These are phyloP conservation scores for Larimichthys crocea DNA, from an alignment of 2,113 vertebrate species.

Conservation along the genomic window DNA sequence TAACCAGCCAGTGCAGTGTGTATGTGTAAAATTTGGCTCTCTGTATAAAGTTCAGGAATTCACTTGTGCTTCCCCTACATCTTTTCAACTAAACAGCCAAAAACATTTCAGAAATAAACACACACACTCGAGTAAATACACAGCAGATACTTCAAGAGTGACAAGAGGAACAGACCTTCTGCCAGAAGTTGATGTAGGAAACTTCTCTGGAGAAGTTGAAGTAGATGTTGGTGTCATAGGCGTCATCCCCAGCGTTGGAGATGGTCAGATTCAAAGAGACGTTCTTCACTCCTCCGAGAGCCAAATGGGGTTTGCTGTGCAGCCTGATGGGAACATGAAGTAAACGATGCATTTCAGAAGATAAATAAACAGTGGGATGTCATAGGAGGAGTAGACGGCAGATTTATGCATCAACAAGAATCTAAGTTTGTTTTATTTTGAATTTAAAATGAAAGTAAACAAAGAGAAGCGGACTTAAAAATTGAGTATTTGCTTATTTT, in stretches of 20 bases:
- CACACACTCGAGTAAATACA: constrained; percentile 43
- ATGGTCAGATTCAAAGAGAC: constrained; percentile 95
- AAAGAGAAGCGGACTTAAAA: not conserved
- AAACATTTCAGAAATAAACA: constrained; percentile 52
- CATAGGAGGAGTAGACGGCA: not conserved
- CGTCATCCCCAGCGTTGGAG: constrained; percentile 94
- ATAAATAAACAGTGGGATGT: constrained; percentile 17
- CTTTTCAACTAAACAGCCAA: constrained; percentile 11
- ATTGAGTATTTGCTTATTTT: not conserved
- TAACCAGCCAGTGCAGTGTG: not conserved
- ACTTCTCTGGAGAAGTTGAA: constrained; percentile 96
- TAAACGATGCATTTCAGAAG: constrained; percentile 9
- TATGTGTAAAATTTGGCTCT: not conserved
- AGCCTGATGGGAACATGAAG: constrained; percentile 68
- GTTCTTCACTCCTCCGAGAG: constrained; percentile 94
- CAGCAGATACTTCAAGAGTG: constrained; percentile 22
- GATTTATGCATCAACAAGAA: not conserved
- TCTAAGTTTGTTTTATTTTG: constrained; percentile 14
- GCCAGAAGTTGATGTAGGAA: constrained; percentile 99
- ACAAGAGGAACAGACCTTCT: constrained; percentile 88
- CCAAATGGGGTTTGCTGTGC: constrained; percentile 88
- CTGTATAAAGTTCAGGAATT: not conserved
- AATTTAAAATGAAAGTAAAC: not conserved
- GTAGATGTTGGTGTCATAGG: constrained; percentile 96
- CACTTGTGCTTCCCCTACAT: not conserved